Conservation (phyloP, 2,113 vertebrate species). For the Acanthisitta chloris region DNA sequence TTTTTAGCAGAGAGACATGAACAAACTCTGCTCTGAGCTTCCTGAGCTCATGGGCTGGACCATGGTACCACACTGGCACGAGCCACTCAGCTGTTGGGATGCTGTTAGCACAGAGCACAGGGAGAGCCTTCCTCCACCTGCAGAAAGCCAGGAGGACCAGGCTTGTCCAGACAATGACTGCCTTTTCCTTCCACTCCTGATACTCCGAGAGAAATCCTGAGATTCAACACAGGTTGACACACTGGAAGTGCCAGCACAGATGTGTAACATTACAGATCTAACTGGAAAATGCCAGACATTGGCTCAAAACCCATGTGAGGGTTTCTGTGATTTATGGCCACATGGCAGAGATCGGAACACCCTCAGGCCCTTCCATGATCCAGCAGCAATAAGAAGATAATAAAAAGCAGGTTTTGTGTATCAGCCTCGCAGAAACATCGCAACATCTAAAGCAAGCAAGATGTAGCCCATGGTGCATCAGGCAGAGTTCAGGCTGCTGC, state of each 20-base stretch:
- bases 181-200: background rate
- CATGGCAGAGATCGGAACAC: background rate
- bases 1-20: background rate
- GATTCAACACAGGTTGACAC: background rate
- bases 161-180: background rate
- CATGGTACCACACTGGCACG: accelerated
- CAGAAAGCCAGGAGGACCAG: background rate
- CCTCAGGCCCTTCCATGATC: background rate
- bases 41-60: background rate
- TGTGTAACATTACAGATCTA: background rate
- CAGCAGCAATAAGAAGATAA: background rate
- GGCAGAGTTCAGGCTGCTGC: background rate
- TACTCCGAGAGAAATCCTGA: background rate
- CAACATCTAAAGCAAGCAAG: background rate
- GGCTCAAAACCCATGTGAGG: accelerated
- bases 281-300: background rate
- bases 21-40: background rate
- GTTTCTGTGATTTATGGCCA: background rate
- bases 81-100: background rate
- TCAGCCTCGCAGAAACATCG: background rate
- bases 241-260: background rate
- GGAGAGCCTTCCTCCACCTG: background rate
- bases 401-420: background rate
- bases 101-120: accelerated
- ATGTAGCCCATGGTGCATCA: accelerated